A percentile compares a stretch with the other conserved stretches of the same genome.
Conservation (phyloP, 2,888 invertebrate species). For the Dichetophora obliterata region DNA sequence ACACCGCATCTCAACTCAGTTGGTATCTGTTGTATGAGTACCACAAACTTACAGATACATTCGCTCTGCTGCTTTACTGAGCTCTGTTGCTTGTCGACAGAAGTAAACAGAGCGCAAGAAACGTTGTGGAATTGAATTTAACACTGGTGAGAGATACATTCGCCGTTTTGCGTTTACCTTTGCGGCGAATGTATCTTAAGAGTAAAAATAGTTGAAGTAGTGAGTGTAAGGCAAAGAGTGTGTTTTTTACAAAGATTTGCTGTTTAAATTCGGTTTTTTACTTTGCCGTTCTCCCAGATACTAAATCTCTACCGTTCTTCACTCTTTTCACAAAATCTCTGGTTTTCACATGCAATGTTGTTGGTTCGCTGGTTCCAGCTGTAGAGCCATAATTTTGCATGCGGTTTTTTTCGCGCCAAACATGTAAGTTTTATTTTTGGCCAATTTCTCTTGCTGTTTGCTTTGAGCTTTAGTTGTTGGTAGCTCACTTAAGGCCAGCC, state of each 20-base stretch:
- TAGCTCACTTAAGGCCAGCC: constrained; percentile 14
- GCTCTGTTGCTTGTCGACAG: background rate
- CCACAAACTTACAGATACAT: background rate
- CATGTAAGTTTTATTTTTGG: constrained; percentile 7
- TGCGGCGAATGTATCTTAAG: constrained; percentile 13
- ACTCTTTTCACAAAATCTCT: background rate
- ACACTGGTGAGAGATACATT: background rate
- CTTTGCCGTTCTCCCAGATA: background rate
- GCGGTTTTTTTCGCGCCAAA: constrained; percentile 14
- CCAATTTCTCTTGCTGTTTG: background rate
- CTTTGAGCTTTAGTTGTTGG: background rate
- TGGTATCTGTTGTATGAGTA: too few species aligned
- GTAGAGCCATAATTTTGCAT: background rate
- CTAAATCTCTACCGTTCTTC: background rate
- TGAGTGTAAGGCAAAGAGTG: too few species aligned
- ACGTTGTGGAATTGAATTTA: constrained; percentile 17
- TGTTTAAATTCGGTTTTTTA: too few species aligned
- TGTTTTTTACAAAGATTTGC: background rate
- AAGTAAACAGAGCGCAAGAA: constrained; percentile 17
- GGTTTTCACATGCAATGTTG: background rate
- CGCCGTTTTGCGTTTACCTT: background rate
- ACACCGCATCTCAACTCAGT: background rate
- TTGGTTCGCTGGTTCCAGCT: background rate
- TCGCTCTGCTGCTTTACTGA: background rate
- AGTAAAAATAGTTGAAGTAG: background rate